These are phyloP conservation scores for Alectoris magna DNA, from an alignment of 2,797 vertebrate species.

Conservation along the genomic window DNA sequence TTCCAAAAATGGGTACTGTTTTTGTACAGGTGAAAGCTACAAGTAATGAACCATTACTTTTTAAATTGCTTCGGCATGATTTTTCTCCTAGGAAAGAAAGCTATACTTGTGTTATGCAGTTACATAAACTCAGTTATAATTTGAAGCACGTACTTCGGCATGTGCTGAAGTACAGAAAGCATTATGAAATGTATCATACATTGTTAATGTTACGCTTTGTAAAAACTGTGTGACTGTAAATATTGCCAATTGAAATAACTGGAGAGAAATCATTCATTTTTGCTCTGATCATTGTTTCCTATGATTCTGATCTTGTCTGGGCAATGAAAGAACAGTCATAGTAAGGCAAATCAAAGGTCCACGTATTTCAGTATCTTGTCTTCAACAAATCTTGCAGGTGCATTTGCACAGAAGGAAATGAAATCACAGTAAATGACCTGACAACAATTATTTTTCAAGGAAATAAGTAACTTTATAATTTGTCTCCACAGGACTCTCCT, in stretches of 20 bases:
- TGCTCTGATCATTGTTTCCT: neutral
- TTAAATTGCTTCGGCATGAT: neutral
- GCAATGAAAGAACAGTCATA: fast-evolving
- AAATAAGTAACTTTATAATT: neutral
- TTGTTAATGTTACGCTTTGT: fast-evolving
- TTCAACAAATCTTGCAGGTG: neutral
- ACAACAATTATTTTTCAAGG: neutral
- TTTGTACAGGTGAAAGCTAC: neutral
- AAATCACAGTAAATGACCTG: neutral
- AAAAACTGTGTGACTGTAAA: neutral
- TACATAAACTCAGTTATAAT: neutral
- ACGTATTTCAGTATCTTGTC: neutral
- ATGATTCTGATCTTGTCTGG: neutral
- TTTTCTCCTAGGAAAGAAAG: neutral
- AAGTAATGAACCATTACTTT: neutral
- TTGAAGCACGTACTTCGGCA: neutral
- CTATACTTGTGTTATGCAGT: neutral
- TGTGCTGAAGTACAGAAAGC: no score
- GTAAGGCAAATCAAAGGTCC: neutral
- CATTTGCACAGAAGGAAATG: neutral
- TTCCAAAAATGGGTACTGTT: neutral
- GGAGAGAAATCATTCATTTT: neutral
- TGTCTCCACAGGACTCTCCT: conserved; percentile 83
- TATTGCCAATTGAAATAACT: neutral
- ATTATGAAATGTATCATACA: neutral